Percentiles rank a stretch among this genome's conserved stretches.
Evolutionary conservation across 92 coral and sea anemone species (phyloP).

Genomic region (Phenganax marumi): DNA sequence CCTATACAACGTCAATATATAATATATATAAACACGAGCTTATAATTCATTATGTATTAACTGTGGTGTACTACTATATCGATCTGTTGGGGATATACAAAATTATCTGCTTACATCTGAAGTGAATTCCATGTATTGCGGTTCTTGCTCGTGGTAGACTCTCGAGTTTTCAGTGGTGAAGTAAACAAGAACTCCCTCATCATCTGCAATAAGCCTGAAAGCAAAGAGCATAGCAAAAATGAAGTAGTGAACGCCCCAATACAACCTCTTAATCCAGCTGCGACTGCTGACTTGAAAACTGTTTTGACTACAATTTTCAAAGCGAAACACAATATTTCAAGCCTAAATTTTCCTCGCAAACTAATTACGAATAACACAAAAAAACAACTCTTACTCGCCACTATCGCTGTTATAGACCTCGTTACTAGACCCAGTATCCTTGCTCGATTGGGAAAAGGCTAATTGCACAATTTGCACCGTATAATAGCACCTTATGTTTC

Average conservation of each 20-base stretch:
- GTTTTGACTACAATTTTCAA: too few relatives aligned
- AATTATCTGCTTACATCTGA: slow-evolving; percentile 64
- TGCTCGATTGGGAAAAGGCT: too few relatives aligned
- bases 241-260: not conserved
- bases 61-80: not conserved
- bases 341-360: too few relatives aligned
- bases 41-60: not conserved
- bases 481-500: not conserved
- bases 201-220: slow-evolving; percentile 80
- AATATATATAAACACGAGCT: not conserved
- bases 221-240: not conserved
- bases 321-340: too few relatives aligned
- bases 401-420: too few relatives aligned
- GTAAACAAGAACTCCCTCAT: slow-evolving; percentile 68
- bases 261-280: not conserved
- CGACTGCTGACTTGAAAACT: too few relatives aligned
- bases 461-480: too few relatives aligned
- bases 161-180: slow-evolving; percentile 86
- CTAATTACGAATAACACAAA: too few relatives aligned
- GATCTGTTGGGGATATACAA: not conserved
- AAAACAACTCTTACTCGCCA: too few relatives aligned
- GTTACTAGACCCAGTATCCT: too few relatives aligned
- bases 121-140: slow-evolving; percentile 70
- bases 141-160: slow-evolving; percentile 73
- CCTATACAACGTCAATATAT: slow-evolving; percentile 50